These are phyloP conservation scores for Sebastolobus alascanus DNA, from an alignment of 2,797 vertebrate species.

Conservation along the genomic window DNA sequence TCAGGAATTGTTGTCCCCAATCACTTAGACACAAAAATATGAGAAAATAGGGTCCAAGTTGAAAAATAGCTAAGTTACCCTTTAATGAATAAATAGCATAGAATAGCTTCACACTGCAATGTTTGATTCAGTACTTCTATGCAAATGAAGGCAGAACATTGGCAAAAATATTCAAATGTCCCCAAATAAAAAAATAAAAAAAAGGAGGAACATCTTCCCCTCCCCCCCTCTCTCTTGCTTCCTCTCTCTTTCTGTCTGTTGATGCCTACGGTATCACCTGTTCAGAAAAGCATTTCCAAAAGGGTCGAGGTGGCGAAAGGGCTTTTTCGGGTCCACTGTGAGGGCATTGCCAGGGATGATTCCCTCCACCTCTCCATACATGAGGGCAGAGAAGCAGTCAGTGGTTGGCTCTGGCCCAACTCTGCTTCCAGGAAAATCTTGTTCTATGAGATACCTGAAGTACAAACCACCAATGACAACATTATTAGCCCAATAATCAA, in stretches of 20 bases:
- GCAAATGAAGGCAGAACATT: not conserved
- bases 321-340: constrained; percentile 90
- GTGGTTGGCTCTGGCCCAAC: constrained; percentile 94
- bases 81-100: not conserved
- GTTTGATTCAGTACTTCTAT: not conserved
- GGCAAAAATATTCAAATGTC: not conserved
- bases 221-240: too few relatives aligned
- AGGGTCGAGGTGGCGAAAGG: constrained; percentile 91
- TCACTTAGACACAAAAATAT: too few relatives aligned
- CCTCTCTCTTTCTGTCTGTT: not conserved
- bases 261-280: constrained; percentile 78
- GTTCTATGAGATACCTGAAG: constrained; percentile 90
- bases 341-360: constrained; percentile 91
- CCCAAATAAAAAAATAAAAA: not conserved
- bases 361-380: constrained; percentile 88
- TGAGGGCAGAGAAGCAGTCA: constrained; percentile 92
- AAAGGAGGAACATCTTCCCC: not conserved
- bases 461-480: not conserved
- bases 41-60: too few relatives aligned
- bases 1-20: too few relatives aligned
- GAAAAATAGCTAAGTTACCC: too few relatives aligned
- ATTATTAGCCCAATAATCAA: not conserved
- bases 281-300: constrained; percentile 94
- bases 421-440: constrained; percentile 91
- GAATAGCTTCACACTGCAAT: not conserved